Evolutionary conservation across 1,140 invertebrate species (phyloP), one percentile per base, ranked within the genome.

Genomic region (Camponotus pennsylvanicus): DNA sequence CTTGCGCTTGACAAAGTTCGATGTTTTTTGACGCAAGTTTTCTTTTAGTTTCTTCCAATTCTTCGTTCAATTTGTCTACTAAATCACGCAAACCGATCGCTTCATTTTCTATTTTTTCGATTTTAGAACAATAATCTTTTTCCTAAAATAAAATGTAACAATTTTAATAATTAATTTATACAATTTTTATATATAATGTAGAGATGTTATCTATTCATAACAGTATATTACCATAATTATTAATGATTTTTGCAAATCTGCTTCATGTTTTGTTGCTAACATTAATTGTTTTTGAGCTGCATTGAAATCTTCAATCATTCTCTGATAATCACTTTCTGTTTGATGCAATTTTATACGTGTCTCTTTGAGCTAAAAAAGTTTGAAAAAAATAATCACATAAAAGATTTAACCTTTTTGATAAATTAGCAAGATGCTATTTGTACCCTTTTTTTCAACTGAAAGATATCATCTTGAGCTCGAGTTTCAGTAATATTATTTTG

Each of bases 381-480:
- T 85, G 1, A 61, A 45, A 61, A 18, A 32, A 77, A 45, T 73
- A 67, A 66, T 61, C 49, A 84, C 4, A 15, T 32, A 64, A 80
- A 75, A 73, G 27, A 78, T 88, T 83, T 3, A 45, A 61, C 4
- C 34, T 40, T 32, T 82, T 80, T 1, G 61, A 57, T 18, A 82
- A 61, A 82, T 82, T 21, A 21, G 34, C 45, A 63, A 75, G 15
- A 42, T 34, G 2, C 42, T 42, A 45, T 71, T 11, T 82, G 1
- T 59, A 93, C 93, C 91, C 89, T 92, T 18, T 92, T 89, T 52
- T 92, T 90, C 45, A 92, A 91, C 32, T 91, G 79, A 11, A 59
- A 86, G 85, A 92, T 90, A 66, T 94, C 88, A 59, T 90, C 89
- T 77, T 92, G 93, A 6, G 87, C 87, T 91, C 89, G 92, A 45